These are phyloP conservation scores for Cirrhinus molitorella DNA, from an alignment of 2,797 vertebrate genomes.

Conservation along the genomic window DNA sequence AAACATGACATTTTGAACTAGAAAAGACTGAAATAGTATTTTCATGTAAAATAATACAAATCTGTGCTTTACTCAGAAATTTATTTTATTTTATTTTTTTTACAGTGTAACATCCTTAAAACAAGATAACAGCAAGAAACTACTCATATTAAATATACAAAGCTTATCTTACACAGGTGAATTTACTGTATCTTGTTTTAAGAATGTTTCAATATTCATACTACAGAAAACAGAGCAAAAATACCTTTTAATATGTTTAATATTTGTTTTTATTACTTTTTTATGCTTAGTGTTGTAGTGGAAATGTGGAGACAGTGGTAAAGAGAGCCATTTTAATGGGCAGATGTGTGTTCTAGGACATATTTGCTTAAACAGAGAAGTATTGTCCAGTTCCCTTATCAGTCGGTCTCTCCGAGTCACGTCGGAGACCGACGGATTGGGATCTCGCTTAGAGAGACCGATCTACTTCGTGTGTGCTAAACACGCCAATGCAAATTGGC, in stretches of 20 bases:
- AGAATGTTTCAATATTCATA: background rate
- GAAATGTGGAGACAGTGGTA: background rate
- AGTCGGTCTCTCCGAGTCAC: too few relatives aligned
- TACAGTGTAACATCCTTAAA: too few relatives aligned
- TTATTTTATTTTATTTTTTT: too few relatives aligned
- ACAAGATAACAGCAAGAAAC: too few relatives aligned
- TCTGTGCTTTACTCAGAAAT: too few relatives aligned
- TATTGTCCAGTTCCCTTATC: background rate
- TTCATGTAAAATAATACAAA: background rate
- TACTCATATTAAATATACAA: too few relatives aligned
- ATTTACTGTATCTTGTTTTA: background rate
- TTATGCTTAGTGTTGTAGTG: background rate
- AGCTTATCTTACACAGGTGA: too few relatives aligned
- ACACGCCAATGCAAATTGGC: too few relatives aligned
- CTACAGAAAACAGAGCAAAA: too few relatives aligned
- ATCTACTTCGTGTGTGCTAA: too few relatives aligned
- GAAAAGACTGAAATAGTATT: background rate
- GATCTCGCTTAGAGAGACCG: too few relatives aligned
- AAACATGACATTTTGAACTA: background rate
- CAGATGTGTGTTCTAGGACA: background rate
- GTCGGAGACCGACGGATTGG: too few relatives aligned
- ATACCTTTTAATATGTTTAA: background rate
- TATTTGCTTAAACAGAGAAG: slow-evolving; percentile 3
- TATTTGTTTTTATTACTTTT: background rate
- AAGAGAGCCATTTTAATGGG: background rate